These are phyloP conservation scores for Bombyx mandarina DNA, from an alignment of 1,140 invertebrate species.

Conservation along the genomic window DNA sequence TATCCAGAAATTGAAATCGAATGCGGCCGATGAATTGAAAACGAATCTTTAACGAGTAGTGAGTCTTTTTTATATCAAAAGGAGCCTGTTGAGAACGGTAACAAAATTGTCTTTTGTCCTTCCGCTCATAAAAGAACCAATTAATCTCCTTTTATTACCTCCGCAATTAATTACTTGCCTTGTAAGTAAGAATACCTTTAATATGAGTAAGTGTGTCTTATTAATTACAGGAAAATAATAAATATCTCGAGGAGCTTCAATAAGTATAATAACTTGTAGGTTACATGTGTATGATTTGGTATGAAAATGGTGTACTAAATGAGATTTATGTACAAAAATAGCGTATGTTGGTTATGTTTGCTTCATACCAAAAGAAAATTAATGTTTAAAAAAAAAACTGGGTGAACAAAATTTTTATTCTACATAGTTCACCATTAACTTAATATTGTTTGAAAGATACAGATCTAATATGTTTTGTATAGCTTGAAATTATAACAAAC, in stretches of 20 bases:
- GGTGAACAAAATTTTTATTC: too few relatives aligned
- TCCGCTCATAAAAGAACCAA: conserved; percentile 8
- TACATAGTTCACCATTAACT: too few relatives aligned
- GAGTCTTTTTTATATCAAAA: conserved; percentile 16
- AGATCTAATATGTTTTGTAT: too few relatives aligned
- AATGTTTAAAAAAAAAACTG: too few relatives aligned
- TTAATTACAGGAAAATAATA: conserved; percentile 10
- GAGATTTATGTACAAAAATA: too few relatives aligned
- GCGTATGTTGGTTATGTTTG: too few relatives aligned
- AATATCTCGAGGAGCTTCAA: neutral
- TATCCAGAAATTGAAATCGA: conserved; percentile 65
- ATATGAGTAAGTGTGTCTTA: conserved; percentile 4
- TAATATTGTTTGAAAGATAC: too few relatives aligned
- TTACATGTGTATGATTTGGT: too few relatives aligned
- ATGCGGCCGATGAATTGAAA: conserved; percentile 53
- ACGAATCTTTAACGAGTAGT: conserved; percentile 37
- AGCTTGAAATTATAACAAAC: too few relatives aligned
- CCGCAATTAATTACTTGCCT: conserved; percentile 7
- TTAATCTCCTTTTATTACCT: conserved; percentile 8
- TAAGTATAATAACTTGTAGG: too few relatives aligned
- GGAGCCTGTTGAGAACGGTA: conserved; percentile 12
- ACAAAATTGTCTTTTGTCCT: conserved; percentile 13
- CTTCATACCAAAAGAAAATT: too few relatives aligned
- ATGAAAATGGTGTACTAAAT: too few relatives aligned
- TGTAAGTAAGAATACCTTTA: conserved; percentile 8